Evolutionary conservation across 2,888 invertebrate genomes (phyloP), one percentile per base, ranked within the genome.

Genomic region (Drosophila helvetica): DNA sequence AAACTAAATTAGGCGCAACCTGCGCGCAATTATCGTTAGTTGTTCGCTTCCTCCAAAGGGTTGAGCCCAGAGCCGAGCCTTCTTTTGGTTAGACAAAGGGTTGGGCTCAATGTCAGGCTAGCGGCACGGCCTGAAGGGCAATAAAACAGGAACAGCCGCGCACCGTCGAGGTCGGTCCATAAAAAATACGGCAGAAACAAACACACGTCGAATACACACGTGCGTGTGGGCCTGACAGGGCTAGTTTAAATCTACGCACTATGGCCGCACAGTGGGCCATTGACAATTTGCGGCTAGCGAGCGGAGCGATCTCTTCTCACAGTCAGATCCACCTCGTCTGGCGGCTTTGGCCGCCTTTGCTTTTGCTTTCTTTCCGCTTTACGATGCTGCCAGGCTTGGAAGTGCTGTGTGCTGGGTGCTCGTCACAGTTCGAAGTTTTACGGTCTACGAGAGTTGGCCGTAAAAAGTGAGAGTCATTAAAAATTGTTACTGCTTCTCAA

Each of bases 381-480:
- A 58, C 67, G 67, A 72, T 67, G 76, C 79, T 65, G 69, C 60
- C 66, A 62, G 48, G 51, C 22, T 22, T 33, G 30, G 19, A 33
- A 38, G 30, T 33, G 22, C 19, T 43, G 22, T 52, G 50, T 53
- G n/a, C 27, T 38, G 38, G 15, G 46, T 59, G 53, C 53, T 57
- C 75, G 60, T 61, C 78, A 70, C 86, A 71, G 80, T 61, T 77
- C 64, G 58, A 69, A 63, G 70, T 75, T 76, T 83, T 76, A 84
- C 74, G 79, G 77, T 80, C 81, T 88, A 69, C 87, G 71, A 86
- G 73, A 81, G 77, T 70, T 88, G 82, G 81, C 77, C 76, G 83
- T 89, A 91, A 90, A 91, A 91, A 91, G 90, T 90, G 88, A 91
- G 88, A 91, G 90, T 90, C 90, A 90, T 91, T 91, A 91, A 90